phyloP scores from a whole-genome alignment of 2,797 vertebrate species.

The Melanogrammus aeglefinus region DNA sequence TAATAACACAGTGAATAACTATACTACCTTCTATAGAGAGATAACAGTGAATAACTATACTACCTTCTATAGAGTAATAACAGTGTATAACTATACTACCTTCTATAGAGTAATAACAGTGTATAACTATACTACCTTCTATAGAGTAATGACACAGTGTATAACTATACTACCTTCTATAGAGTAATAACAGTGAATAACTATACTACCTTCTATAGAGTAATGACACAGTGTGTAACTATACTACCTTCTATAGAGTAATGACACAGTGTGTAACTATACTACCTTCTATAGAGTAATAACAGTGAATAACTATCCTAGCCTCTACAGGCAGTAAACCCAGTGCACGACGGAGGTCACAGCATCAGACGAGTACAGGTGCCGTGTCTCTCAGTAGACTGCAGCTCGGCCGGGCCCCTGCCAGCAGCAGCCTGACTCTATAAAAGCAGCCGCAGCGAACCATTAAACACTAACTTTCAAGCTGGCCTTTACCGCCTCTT shows the following conservation, averaged over 20 bases:
- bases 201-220: background rate
- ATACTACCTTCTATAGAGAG: too few species aligned
- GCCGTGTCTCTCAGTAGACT: background rate
- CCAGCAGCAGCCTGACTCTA: background rate
- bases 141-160: too few species aligned
- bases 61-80: background rate
- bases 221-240: background rate
- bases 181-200: background rate
- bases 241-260: background rate
- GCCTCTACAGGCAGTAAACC: background rate
- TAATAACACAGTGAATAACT: too few species aligned
- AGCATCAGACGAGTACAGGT: background rate
- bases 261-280: background rate
- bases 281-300: background rate
- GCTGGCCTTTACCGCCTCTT: slow-evolving; percentile 34
- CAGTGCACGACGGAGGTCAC: too few species aligned
- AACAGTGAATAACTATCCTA: background rate
- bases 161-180: too few species aligned
- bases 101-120: too few species aligned
- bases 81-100: too few species aligned
- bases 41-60: too few species aligned
- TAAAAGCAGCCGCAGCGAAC: background rate
- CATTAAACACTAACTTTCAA: background rate
- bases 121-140: too few species aligned
- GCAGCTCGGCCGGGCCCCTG: background rate